Conservation (phyloP, 1,140 invertebrate genomes). For the Archivesica marissinica region DNA sequence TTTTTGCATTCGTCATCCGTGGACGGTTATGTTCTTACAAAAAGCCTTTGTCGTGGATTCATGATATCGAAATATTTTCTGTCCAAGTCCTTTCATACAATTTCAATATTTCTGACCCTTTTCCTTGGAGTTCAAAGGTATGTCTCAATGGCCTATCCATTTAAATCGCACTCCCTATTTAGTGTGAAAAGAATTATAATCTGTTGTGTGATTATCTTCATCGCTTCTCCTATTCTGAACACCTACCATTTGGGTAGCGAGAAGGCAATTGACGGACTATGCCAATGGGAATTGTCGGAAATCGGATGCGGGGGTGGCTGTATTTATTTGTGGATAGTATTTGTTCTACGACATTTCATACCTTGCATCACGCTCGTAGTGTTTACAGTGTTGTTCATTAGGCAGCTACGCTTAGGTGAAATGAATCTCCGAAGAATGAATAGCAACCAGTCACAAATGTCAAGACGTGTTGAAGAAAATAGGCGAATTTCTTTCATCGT, state of each 20-base stretch:
- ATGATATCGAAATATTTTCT: conserved; percentile 49
- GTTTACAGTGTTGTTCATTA: conserved; percentile 32
- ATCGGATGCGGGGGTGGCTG: not conserved
- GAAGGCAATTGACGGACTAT: conserved; percentile 18
- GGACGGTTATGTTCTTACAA: not conserved
- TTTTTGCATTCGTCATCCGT: too few species aligned
- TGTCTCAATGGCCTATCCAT: conserved; percentile 1
- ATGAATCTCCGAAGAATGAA: not conserved
- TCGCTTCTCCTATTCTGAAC: conserved; percentile 19
- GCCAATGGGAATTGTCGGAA: conserved; percentile 22
- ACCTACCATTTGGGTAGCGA: conserved; percentile 12
- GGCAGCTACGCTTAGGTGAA: not conserved
- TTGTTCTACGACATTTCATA: conserved; percentile 32
- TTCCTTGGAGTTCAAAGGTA: conserved; percentile 51
- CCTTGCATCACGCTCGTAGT: conserved; percentile 8
- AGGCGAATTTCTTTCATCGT: conserved; percentile 34
- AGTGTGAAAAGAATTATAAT: not conserved
- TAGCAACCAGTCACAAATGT: conserved; percentile 10
- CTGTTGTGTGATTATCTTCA: not conserved
- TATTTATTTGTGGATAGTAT: conserved; percentile 22
- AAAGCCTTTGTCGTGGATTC: conserved; percentile 24
- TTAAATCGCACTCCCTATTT: not conserved
- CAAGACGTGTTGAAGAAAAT: conserved; percentile 22
- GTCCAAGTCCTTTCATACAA: conserved; percentile 41
- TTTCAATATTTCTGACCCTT: conserved; percentile 46